Base-by-base conservation (phyloP, 2,797 vertebrate species). In the Sebastes ruberrimus region DNA sequence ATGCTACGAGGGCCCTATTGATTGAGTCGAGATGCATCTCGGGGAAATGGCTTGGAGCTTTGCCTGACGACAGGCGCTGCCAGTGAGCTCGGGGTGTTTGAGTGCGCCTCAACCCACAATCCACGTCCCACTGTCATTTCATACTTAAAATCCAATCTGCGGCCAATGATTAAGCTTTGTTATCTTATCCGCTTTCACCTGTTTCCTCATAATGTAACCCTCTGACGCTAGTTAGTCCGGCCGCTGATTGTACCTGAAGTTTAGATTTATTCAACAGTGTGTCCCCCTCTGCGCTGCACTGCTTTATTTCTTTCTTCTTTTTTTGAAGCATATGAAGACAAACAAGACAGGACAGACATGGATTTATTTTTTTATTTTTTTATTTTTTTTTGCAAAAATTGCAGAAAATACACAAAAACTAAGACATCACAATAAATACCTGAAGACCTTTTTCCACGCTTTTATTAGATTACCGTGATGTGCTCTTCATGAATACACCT, bases 1-100 rank as follows among this genome's bases (percentile, higher is more conserved):
- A 93, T 93, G 93, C 93, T 89, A 93, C 74, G 76, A 88, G 87
- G 88, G 86, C 73, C 78, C 79, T 91, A 95, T 95, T 88, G 95
- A 96, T 95, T 94, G 82, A 79, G 85, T 83, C 33, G 80, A 87
- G 90, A 91, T 90, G 92, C 86, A 92, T 89, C 84, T 82, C 30
- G 85, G 73, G 88, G 85, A 90, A 65, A 89, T 61, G 77, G 84
- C 78, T 90, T 81, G 90, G 88, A 90, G 90, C 87, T 90, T 73
- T 87, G 92, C 92, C 93, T 94, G 92, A 69, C 79, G 82, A 90
- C 88, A 89, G 89, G 67, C 79, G 59, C 74, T 89, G 88, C 85
- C 77, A 84, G 46, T 72, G 30, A 2, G 57, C 82, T 86, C 75
- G 42, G 52, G 42, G 60, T 27, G 68, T 78, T 71, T 65, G 63